Percentiles rank a stretch among this genome's conserved stretches.
Conservation (phyloP, 1,140 invertebrate species). For the Drosophila auraria region DNA sequence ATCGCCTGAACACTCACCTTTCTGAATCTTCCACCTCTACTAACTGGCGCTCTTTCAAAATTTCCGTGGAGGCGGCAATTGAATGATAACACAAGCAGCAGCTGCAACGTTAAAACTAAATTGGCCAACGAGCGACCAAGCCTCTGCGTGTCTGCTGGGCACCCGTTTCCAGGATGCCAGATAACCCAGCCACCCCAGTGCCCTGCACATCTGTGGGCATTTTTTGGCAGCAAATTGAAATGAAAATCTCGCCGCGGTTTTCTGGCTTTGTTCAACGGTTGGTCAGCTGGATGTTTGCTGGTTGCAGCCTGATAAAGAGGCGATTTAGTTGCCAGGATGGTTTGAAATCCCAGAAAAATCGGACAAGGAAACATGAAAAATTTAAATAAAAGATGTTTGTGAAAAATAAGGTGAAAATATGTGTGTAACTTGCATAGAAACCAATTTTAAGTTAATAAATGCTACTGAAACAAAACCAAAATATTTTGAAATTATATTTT, state of each 20-base stretch:
- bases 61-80: slow-evolving; percentile 67
- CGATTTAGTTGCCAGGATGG: not conserved
- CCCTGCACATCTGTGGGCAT: slow-evolving; percentile 19
- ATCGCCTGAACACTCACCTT: too few relatives aligned
- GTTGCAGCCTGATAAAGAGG: slow-evolving; percentile 57
- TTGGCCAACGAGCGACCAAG: slow-evolving; percentile 63
- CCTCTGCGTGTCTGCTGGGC: slow-evolving; percentile 61
- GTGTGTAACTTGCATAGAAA: too few relatives aligned
- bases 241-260: slow-evolving; percentile 71
- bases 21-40: not conserved
- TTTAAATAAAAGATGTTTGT: not conserved
- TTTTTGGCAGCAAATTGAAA: slow-evolving; percentile 75
- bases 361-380: not conserved
- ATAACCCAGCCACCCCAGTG: not conserved
- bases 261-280: slow-evolving; percentile 64
- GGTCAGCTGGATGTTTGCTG: slow-evolving; percentile 30
- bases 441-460: too few relatives aligned
- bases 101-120: slow-evolving; percentile 70
- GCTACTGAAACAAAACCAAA: too few relatives aligned
- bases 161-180: slow-evolving; percentile 2
- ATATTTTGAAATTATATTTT: too few relatives aligned
- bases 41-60: slow-evolving; percentile 52
- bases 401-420: not conserved
- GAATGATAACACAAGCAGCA: slow-evolving; percentile 71
- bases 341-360: not conserved